A percentile compares a stretch with the other conserved stretches of the same genome.
These are phyloP conservation scores for Spondyliosoma cantharus DNA, from an alignment of 2,797 vertebrate species.

Conservation along the genomic window DNA sequence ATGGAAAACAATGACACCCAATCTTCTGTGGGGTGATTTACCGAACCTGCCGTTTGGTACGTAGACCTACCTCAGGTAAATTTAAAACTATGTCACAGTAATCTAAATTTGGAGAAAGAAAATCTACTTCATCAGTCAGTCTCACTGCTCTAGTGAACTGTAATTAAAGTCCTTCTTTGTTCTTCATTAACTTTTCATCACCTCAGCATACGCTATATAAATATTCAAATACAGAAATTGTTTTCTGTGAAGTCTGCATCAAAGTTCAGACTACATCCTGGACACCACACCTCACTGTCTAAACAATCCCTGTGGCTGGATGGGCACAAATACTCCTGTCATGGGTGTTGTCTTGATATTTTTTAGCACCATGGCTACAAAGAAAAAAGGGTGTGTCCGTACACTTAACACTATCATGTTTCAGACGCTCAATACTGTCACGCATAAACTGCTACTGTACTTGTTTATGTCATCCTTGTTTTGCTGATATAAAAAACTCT, in stretches of 20 bases:
- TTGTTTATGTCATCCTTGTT: constrained; percentile 5
- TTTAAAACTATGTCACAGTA: background rate
- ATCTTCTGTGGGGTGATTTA: no score
- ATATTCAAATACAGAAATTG: background rate
- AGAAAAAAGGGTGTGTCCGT: constrained; percentile 55
- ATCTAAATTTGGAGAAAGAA: background rate
- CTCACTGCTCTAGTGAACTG: background rate
- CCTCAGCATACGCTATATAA: background rate
- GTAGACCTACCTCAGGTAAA: background rate
- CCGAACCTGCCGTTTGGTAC: background rate
- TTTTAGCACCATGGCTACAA: constrained; percentile 31
- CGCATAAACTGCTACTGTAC: constrained; percentile 13
- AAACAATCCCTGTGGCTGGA: constrained; percentile 46
- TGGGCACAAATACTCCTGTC: constrained; percentile 17
- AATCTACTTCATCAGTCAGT: background rate
- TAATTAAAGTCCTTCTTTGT: background rate
- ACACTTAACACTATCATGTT: constrained; percentile 58
- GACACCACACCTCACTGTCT: constrained; percentile 70
- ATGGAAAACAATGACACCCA: no score
- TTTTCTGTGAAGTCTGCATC: background rate
- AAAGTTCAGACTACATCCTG: constrained; percentile 63
- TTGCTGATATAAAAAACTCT: background rate
- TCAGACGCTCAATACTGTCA: constrained; percentile 45
- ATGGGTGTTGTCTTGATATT: constrained; percentile 45
- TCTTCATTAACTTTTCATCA: background rate